Base-by-base conservation (phyloP, 2,113 vertebrate species). In the Gasterosteus aculeatus region DNA sequence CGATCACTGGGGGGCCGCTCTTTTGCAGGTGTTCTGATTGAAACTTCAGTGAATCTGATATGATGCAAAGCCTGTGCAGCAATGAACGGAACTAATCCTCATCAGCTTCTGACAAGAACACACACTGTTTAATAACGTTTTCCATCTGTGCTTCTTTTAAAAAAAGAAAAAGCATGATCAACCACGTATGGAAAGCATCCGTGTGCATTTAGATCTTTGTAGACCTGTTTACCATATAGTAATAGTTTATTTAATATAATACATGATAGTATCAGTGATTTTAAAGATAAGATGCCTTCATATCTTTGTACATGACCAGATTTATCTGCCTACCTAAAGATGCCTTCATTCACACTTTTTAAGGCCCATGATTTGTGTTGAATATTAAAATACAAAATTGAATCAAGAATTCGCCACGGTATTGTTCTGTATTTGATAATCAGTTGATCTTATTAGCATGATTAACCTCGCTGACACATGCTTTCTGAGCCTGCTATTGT, bases 21-120 rank as follows among this genome's bases (percentile, higher is more conserved):
- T 91, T 84, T 91, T 83, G 87, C 93, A 96, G 95, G 96, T 96
- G 93, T 88, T 73, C 85, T 91, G 88, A 72, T 92, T 91, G 87
- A 84, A 82, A 84, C 85, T 88, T 83, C 76, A 92, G 89, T 92
- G 90, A 82, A 78, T 69, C 35, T 85, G 59, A 80, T 68, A 29
- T 44, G 42, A 56, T 66, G 62, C 59, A 54, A 38, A 56, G 74
- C 73, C 82, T 81, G 78, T 8, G 75, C 29, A 77, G 19, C n/a
- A 82, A 54, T 10, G 29, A 60, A 77, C 18, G 14, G 9, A 66
- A 51, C 72, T 79, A 86, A 81, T 72, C n/a, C 58, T 68, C 59
- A 56, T 38, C 4, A 8, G 7, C 51, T 19, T 19, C 66, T 73
- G 31, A 75, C 11, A 29, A 41, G 18, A 61, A 61, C n/a, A 57